These are phyloP conservation scores for Phylloscopus collybita DNA, from an alignment of 2,797 vertebrate species.

Conservation along the genomic window DNA sequence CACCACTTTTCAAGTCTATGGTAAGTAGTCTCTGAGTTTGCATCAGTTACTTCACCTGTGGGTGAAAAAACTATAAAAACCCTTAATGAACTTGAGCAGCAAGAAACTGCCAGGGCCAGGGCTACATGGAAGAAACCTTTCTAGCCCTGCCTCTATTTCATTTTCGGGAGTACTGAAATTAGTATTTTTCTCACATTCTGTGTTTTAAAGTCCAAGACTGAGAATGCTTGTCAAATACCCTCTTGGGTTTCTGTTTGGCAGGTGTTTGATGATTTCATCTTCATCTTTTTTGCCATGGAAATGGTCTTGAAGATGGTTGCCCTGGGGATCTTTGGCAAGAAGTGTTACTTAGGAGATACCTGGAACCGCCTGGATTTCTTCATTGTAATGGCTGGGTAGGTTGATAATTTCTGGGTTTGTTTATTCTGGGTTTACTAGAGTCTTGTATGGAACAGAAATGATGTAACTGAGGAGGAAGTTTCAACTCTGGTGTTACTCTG, in stretches of 20 bases:
- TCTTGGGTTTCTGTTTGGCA: constrained; percentile 64
- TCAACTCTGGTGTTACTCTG: not conserved
- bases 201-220: not conserved
- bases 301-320: constrained; percentile 99
- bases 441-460: not conserved
- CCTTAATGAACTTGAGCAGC: not conserved
- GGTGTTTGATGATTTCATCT: constrained; percentile 98
- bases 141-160: not conserved
- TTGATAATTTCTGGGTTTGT: not conserved
- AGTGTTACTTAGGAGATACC: constrained; percentile 96
- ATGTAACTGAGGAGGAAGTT: not conserved
- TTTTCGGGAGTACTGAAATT: not conserved
- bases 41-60: not conserved
- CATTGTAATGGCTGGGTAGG: constrained; percentile 97
- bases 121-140: not conserved
- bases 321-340: constrained; percentile 93
- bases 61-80: not conserved
- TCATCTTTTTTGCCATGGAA: constrained; percentile 97
- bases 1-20: not conserved
- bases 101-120: not conserved
- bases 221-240: not conserved
- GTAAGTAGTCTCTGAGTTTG: not conserved
- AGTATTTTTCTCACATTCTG: not conserved
- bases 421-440: not conserved
- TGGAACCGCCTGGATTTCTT: constrained; percentile 99